These are phyloP conservation scores for Drosophila virilis DNA, from an alignment of 1,140 invertebrate genomes.

Conservation along the genomic window DNA sequence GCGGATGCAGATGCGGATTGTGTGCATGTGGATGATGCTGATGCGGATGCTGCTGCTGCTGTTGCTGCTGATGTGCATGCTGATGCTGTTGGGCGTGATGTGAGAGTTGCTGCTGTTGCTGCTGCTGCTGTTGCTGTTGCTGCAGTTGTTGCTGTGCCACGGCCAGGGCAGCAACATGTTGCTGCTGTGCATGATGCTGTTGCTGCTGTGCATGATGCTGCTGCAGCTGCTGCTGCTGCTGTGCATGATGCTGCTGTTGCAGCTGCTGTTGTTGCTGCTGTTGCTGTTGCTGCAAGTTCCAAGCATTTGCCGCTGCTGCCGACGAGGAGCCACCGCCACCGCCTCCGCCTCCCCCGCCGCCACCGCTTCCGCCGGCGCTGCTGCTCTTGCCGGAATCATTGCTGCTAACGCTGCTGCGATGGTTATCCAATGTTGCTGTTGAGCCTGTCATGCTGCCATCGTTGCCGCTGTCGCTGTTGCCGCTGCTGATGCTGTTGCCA, in stretches of 20 bases:
- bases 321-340: slow-evolving; percentile 12
- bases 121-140: slow-evolving; percentile 59
- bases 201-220: slow-evolving; percentile 72
- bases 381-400: slow-evolving; percentile 75
- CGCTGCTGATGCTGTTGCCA: slow-evolving; percentile 42
- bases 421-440: slow-evolving; percentile 63
- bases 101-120: slow-evolving; percentile 62
- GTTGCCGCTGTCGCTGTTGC: slow-evolving; percentile 38
- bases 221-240: slow-evolving; percentile 63
- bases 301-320: slow-evolving; percentile 52
- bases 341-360: too few relatives aligned
- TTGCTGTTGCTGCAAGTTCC: slow-evolving; percentile 54
- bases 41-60: slow-evolving; percentile 49
- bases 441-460: slow-evolving; percentile 67
- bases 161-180: slow-evolving; percentile 64
- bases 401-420: slow-evolving; percentile 77
- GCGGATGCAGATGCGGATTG: slow-evolving; percentile 46
- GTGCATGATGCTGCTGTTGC: slow-evolving; percentile 55
- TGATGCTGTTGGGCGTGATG: slow-evolving; percentile 67
- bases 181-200: slow-evolving; percentile 72
- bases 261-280: slow-evolving; percentile 60
- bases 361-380: slow-evolving; percentile 2
- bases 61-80: slow-evolving; percentile 45
- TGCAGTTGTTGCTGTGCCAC: slow-evolving; percentile 52
- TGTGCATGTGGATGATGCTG: slow-evolving; percentile 61